Conservation (phyloP, 2,797 vertebrate genomes). For the Bovichtus diacanthus region DNA sequence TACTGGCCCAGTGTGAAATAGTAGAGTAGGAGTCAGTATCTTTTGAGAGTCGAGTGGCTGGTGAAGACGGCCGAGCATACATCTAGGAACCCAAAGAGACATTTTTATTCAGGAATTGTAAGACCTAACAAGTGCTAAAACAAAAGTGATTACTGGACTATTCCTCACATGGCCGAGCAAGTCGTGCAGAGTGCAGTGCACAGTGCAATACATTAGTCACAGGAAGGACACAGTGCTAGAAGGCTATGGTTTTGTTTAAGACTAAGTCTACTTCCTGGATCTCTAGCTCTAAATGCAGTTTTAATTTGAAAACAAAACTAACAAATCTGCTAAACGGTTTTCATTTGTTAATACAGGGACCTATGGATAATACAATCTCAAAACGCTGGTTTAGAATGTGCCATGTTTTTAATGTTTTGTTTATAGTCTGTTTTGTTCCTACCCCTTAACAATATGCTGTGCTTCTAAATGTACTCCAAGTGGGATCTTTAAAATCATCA, state of each 20-base stretch:
- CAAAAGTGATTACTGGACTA: constrained; percentile 1
- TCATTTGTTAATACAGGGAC: not conserved
- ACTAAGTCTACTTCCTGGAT: not conserved
- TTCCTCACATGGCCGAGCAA: constrained; percentile 12
- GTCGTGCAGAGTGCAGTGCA: constrained; percentile 5
- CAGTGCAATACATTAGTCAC: constrained; percentile 22
- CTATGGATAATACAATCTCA: not conserved
- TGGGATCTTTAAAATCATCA: not conserved
- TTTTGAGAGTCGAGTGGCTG: constrained; percentile 25
- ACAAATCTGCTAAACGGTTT: not conserved
- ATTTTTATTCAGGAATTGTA: not conserved
- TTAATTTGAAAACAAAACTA: not conserved
- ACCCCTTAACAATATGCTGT: not conserved
- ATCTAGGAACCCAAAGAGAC: constrained; percentile 7
- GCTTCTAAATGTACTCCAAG: not conserved
- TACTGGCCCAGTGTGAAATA: constrained; percentile 30
- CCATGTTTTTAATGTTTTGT: not conserved
- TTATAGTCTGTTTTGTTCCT: not conserved
- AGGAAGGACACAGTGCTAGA: not conserved
- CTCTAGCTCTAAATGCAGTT: not conserved
- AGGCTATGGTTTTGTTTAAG: constrained; percentile 9
- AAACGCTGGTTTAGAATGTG: not conserved
- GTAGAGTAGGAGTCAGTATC: constrained; percentile 3
- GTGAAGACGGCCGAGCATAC: constrained; percentile 22
- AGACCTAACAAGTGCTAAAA: constrained; percentile 7